phyloP scores from a whole-genome alignment of 2,113 vertebrate genomes.

The Egretta garzetta region DNA sequence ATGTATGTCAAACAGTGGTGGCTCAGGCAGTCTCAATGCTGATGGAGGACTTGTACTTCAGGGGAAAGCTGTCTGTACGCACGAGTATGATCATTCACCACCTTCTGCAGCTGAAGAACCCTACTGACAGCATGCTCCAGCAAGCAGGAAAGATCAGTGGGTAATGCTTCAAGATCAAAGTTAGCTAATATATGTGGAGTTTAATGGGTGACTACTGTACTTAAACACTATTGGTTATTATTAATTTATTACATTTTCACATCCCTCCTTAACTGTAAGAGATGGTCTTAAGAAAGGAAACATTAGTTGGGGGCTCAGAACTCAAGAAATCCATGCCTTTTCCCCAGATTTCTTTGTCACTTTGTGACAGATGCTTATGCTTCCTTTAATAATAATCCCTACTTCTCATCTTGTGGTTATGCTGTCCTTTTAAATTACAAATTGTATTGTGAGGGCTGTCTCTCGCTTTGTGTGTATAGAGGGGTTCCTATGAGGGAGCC shows the following conservation, averaged over 20 bases:
- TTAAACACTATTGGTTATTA: background rate
- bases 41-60: background rate
- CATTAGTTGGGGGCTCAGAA: background rate
- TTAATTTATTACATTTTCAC: background rate
- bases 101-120: background rate
- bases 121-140: background rate
- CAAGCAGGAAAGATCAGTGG: background rate
- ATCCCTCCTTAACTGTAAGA: background rate
- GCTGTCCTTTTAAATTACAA: background rate
- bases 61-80: background rate
- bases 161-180: background rate
- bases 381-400: background rate
- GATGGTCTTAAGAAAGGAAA: background rate
- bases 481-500: background rate
- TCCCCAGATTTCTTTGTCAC: background rate
- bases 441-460: background rate
- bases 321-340: background rate
- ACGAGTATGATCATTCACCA: rapidly evolving
- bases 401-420: background rate
- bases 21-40: background rate
- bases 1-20: background rate
- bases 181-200: background rate
- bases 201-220: background rate
- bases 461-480: background rate
- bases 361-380: background rate